Conservation (phyloP, 1,140 invertebrate species). For the Caenorhabditis brenneri region DNA sequence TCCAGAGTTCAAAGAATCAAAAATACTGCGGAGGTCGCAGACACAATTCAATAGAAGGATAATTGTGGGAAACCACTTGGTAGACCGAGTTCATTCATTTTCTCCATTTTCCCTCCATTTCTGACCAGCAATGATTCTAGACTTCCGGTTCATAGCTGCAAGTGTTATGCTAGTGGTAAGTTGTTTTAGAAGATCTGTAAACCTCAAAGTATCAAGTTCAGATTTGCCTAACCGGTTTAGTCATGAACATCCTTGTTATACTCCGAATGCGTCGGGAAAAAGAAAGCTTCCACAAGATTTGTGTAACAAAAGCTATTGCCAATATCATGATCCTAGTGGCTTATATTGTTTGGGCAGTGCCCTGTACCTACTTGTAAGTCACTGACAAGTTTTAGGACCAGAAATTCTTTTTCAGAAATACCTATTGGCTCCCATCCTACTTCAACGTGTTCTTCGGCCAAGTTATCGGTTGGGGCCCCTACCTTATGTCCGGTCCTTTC, state of each 20-base stretch:
- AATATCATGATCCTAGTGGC: not conserved
- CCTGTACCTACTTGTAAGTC: not conserved
- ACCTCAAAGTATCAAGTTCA: no score
- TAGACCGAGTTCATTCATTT: no score
- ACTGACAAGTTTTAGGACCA: not conserved
- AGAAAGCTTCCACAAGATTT: not conserved
- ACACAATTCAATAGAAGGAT: no score
- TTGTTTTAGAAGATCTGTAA: no score
- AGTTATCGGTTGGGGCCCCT: constrained; percentile 21
- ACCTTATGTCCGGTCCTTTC: constrained; percentile 24
- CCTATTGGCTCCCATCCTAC: not conserved
- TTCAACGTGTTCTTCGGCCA: constrained; percentile 40
- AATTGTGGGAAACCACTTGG: no score
- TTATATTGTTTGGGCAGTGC: not conserved
- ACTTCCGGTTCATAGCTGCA: no score
- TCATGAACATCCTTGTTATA: not conserved
- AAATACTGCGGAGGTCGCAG: no score
- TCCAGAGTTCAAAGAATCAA: no score
- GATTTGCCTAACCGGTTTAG: not conserved
- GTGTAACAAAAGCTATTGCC: not conserved
- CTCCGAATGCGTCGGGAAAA: not conserved
- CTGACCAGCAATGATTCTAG: no score
- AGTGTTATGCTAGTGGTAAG: no score
- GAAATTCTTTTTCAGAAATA: not conserved
- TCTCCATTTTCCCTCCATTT: no score